phyloP scores from a whole-genome alignment of 2,888 invertebrate species.

The Tinea semifulvella region DNA sequence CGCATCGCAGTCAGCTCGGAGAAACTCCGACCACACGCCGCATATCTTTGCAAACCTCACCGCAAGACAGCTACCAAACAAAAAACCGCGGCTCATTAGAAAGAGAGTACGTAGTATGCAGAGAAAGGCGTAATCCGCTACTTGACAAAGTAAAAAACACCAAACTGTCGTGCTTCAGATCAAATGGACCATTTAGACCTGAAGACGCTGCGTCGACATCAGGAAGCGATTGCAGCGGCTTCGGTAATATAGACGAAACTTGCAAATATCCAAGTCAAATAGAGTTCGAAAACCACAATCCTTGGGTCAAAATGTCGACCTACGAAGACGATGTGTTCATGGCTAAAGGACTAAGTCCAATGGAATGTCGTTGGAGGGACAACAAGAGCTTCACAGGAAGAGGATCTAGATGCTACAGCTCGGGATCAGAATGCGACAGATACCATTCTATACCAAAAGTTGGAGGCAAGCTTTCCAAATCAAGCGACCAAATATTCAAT shows the following conservation, averaged over 20 bases:
- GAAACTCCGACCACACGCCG: constrained; percentile 50
- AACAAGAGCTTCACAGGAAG: constrained; percentile 46
- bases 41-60: constrained; percentile 55
- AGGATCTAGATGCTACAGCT: constrained; percentile 58
- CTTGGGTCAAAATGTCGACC: constrained; percentile 57
- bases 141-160: constrained; percentile 77
- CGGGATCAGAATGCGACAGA: constrained; percentile 60
- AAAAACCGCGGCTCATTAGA: constrained; percentile 60
- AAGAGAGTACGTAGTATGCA: constrained; percentile 66
- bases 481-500: constrained; percentile 64
- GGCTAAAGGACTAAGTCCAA: constrained; percentile 43
- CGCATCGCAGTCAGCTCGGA: constrained; percentile 50
- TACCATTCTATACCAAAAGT: constrained; percentile 54
- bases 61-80: constrained; percentile 59
- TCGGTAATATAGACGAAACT: constrained; percentile 55
- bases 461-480: constrained; percentile 55
- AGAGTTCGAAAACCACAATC: constrained; percentile 59
- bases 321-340: constrained; percentile 60
- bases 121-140: constrained; percentile 75
- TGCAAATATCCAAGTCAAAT: constrained; percentile 44
- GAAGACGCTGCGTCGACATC: constrained; percentile 59
- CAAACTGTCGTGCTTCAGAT: constrained; percentile 72
- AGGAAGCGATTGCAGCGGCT: constrained; percentile 62
- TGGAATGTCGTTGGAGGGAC: constrained; percentile 48
- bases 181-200: constrained; percentile 60